Evolutionary conservation across 2,113 vertebrate species (phyloP), one percentile per base, ranked within the genome.

Genomic region (Thamnophis sirtalis): DNA sequence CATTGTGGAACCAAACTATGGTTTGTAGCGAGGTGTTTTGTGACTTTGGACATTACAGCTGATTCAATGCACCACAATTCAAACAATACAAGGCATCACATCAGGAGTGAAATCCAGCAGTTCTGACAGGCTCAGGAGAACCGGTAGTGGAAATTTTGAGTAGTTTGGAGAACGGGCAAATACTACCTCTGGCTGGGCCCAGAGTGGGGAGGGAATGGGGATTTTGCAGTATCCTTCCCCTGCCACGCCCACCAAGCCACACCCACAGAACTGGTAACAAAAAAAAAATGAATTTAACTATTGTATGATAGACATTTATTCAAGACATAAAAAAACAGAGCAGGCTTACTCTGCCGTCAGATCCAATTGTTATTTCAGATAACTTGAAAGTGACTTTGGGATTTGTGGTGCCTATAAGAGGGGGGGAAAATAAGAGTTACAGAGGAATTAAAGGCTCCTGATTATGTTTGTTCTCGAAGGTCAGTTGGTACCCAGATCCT

Each of bases 301-400:
- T 43, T 43, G 43, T 3, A 43, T 43, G 43, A 43, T 43, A 43
- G 68, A 53, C 9, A 90, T 28, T 2, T 55, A 94, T 58, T 94
- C 56, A 90, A 60, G 91, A 94, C 92, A 93, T 19, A 89, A 96
- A 89, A 49, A 53, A 54, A 1, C 3, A 48, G 63, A 91, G 94
- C 80, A 94, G 84, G 97, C 97, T 98, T 95, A 98, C 98, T 95
- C 96, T 97, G 96, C 98, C 98, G 92, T 98, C 97, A 2, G 95
- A 93, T 90, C 97, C 97, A 94, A 98, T 93, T 28, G 94, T 96
- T 94, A 98, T 97, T 96, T 98, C 98, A 15, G 98, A 98, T 88
- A 98, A 96, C 97, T 98, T 98, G 96, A 98, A 98, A 95, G 98
- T 98, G 95, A 98, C 97, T 97, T 98, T 98, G 94, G 98, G 98